Base-by-base conservation (phyloP, 1,140 invertebrate species). In the Acromyrmex heyeri region DNA sequence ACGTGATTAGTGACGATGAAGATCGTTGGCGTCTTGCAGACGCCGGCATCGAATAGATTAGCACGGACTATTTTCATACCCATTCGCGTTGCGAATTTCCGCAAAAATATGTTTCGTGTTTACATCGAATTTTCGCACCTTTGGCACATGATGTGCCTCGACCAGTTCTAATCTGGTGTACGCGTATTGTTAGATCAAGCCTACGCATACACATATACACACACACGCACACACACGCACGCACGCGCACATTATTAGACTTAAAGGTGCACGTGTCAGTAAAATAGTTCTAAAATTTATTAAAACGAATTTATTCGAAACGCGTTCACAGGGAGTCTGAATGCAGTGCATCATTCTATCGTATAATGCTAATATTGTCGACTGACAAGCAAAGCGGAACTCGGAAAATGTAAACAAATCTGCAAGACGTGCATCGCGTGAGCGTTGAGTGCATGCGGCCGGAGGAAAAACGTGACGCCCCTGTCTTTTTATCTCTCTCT, bases 331-430 rank as follows among this genome's bases (percentile, higher is more conserved):
- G 4, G 4, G 14, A 16, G 0, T 38, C 4, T 27, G n/a, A 48
- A 79, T 12, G 30, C 14, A 4, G 14, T 53, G 30, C 67, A 72
- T 16, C 38, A 59, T 82, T 72, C 44, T 61, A 30, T 61, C 55
- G 4, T 76, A 18, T 14, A 69, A 70, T 21, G 65, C 50, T 8
- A 24, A 38, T 83, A 83, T 83, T 24, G 18, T 21, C 38, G 21
- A 16, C 24, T 38, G n/a, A 48, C 55, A 21, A 82, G n/a, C 30
- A 16, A n/a, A 24, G 6, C 14, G 55, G 55, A 82, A 14, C 14
- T 70, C 34, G 69, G 55, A 73, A 73, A 83, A 73, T 59, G 67
- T 82, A 73, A 72, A 83, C 38, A 83, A 69, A 73, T 83, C 55
- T 18, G 21, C 67, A 34, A 50, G 24, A 72, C 65, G 7, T 57